Evolutionary conservation across 30 jellyfish, hydroid and myxozoan genomes (phyloP), one percentile per base, ranked within the genome.

Genomic region (Chironex yamaguchii): DNA sequence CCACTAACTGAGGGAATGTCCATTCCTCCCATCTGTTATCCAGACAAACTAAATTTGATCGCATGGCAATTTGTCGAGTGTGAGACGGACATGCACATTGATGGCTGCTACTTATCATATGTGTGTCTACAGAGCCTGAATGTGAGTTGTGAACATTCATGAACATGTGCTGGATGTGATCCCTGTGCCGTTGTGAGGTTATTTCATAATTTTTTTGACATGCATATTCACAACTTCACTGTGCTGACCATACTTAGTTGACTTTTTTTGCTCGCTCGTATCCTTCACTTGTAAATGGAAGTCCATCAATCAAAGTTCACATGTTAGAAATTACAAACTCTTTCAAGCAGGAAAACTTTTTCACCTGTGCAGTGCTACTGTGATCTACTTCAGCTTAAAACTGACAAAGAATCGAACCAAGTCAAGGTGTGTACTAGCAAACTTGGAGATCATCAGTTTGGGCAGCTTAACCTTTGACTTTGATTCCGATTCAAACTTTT

Each of bases 241-340:
- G 35, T 93, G 42, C 66, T 79, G 70, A 34, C 97, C 94, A 62
- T 81, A 89, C 63, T 62, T 22, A 81, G 58, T 17, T 6, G 58
- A 6, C 72, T 48, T 88, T 32, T 36, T 89, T 89, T 13, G 97
- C 95, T 71, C 97, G 67, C 69, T 88, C 95, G 50, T 88, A 88
- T 4, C 97, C 97, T 29, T 88, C 97, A 23, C 75, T 36, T 6
- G 92, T 87, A 64, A 80, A 26, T 25, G 85, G 85, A 1, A 76
- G 70, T 17, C 89, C 13, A 32, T 76, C 87, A 42, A 42, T 42
- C n/a, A n/a, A n/a, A n/a, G n/a, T n/a, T n/a, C n/a, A n/a, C n/a
- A n/a, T n/a, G n/a, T n/a, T n/a, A n/a, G n/a, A n/a, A n/a, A n/a
- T n/a, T n/a, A n/a, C n/a, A n/a, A n/a, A n/a, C n/a, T n/a, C n/a